Evolutionary conservation across 2,888 invertebrate species (phyloP).

Genomic region (Hemithea aestivaria): DNA sequence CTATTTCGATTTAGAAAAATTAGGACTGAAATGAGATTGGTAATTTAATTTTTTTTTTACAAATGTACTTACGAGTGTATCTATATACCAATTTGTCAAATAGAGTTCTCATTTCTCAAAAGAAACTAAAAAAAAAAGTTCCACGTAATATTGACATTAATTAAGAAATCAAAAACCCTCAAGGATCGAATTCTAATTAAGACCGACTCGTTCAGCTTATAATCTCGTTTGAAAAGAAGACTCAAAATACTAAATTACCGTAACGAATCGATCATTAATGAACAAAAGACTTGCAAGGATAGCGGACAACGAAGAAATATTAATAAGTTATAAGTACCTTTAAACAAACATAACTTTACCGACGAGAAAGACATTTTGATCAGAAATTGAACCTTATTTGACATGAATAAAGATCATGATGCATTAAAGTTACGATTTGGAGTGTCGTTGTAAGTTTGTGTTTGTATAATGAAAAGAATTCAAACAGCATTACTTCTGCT

Average conservation of each 20-base stretch:
- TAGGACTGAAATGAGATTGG: too few species aligned
- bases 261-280: constrained; percentile 33
- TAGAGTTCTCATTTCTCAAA: too few species aligned
- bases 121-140: too few species aligned
- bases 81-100: too few species aligned
- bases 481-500: constrained; percentile 42
- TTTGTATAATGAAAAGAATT: constrained; percentile 61
- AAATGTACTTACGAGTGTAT: too few species aligned
- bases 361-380: background rate
- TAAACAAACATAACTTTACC: constrained; percentile 9
- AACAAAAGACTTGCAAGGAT: constrained; percentile 35
- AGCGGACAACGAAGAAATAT: constrained; percentile 52
- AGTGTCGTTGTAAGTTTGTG: constrained; percentile 26
- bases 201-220: constrained; percentile 3
- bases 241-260: constrained; percentile 24
- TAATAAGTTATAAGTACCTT: constrained; percentile 42
- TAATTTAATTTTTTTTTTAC: too few species aligned
- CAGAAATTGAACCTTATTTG: constrained; percentile 11
- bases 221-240: constrained; percentile 6
- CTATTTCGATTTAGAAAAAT: too few species aligned
- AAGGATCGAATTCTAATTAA: constrained; percentile 11
- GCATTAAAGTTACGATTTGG: background rate
- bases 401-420: constrained; percentile 14
- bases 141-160: background rate
- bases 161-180: constrained; percentile 6